Conservation (phyloP, 1,140 invertebrate species). For the Apis florea region DNA sequence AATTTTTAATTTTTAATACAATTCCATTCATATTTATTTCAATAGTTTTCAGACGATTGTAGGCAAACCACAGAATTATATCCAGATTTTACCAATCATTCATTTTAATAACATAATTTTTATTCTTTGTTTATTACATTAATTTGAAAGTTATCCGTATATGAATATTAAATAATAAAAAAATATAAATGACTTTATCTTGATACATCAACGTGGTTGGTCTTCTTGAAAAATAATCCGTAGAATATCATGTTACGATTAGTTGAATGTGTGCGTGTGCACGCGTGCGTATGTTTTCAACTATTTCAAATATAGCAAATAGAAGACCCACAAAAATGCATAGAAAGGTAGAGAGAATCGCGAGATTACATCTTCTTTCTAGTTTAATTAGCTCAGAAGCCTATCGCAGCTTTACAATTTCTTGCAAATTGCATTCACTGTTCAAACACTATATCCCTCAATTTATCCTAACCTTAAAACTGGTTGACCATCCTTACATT, state of each 20-base stretch:
- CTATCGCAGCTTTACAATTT: slow-evolving; percentile 41
- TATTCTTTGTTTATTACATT: background rate
- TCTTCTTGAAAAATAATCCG: background rate
- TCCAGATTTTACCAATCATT: too few species aligned
- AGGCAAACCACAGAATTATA: too few species aligned
- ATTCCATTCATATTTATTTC: too few species aligned
- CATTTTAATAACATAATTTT: too few species aligned
- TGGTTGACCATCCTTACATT: slow-evolving; percentile 13
- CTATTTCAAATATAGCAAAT: slow-evolving; percentile 42
- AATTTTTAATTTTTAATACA: too few species aligned
- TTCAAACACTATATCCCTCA: slow-evolving; percentile 31
- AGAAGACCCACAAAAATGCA: slow-evolving; percentile 61
- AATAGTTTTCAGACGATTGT: too few species aligned
- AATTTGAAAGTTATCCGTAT: background rate
- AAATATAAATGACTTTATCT: background rate
- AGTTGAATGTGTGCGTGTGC: too few species aligned
- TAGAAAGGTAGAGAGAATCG: slow-evolving; percentile 5
- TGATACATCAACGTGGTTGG: too few species aligned
- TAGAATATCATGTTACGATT: background rate
- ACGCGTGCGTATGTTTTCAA: too few species aligned
- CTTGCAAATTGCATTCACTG: slow-evolving; percentile 30
- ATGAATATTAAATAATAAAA: background rate
- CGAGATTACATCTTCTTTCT: slow-evolving; percentile 47
- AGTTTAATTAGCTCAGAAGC: slow-evolving; percentile 71
- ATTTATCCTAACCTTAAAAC: slow-evolving; percentile 28